phyloP scores from a whole-genome alignment of 2,888 invertebrate species.

The Drosophila aldrichi region DNA sequence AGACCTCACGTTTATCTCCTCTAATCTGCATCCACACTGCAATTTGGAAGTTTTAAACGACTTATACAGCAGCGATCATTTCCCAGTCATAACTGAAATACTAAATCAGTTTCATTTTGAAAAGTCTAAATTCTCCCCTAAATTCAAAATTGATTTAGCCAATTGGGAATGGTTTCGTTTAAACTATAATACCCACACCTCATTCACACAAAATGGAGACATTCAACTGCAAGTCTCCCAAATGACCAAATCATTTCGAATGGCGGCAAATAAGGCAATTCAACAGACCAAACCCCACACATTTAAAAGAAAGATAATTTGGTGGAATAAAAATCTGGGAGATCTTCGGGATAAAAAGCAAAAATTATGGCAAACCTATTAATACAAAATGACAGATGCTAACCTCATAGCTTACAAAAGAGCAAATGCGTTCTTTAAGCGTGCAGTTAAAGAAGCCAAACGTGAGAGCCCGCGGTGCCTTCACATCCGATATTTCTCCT shows the following conservation, averaged over 20 bases:
- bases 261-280: neutral
- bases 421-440: slow-evolving; percentile 31
- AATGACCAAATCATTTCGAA: neutral
- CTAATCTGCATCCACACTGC: slow-evolving; percentile 18
- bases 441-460: slow-evolving; percentile 27
- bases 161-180: slow-evolving; percentile 10
- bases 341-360: slow-evolving; percentile 17
- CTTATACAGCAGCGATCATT: slow-evolving; percentile 26
- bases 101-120: neutral
- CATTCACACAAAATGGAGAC: neutral
- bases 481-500: slow-evolving; percentile 31
- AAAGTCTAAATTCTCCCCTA: neutral
- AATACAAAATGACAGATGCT: slow-evolving; percentile 20
- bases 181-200: slow-evolving; percentile 10
- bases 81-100: neutral
- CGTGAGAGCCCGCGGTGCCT: slow-evolving; percentile 22
- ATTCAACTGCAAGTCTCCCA: neutral
- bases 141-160: neutral
- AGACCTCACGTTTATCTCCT: slow-evolving; percentile 26
- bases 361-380: slow-evolving; percentile 17
- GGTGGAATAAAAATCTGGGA: slow-evolving; percentile 11
- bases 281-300: neutral
- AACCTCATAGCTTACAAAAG: slow-evolving; percentile 24
- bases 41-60: slow-evolving; percentile 21
- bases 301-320: neutral